phyloP scores from a whole-genome alignment of 2,888 invertebrate genomes.

The Acleris emargana region DNA sequence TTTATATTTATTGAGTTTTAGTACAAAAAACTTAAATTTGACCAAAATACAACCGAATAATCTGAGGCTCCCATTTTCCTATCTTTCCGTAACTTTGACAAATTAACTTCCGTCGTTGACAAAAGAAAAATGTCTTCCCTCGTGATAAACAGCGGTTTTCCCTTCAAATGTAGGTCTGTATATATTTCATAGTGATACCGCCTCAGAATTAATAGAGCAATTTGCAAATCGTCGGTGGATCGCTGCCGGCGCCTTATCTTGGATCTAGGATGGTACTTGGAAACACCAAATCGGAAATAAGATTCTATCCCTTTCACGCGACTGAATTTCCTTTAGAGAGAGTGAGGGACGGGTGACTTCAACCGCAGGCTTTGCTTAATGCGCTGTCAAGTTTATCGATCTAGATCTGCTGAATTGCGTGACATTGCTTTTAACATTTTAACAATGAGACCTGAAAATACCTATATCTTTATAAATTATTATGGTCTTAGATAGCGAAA shows the following conservation, averaged over 20 bases:
- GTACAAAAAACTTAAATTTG: not conserved
- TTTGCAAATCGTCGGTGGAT: conserved; percentile 55
- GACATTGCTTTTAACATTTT: conserved; percentile 2
- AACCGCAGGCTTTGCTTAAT: conserved; percentile 11
- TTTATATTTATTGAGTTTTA: too few relatives aligned
- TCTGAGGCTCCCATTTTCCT: not conserved
- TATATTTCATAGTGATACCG: conserved; percentile 58
- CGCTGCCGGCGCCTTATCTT: conserved; percentile 39
- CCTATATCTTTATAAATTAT: not conserved
- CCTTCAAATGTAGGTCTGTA: conserved; percentile 36
- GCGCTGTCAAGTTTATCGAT: conserved; percentile 26
- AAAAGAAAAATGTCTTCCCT: conserved; percentile 22
- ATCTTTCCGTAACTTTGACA: conserved; percentile 9
- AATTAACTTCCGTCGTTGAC: conserved; percentile 22
- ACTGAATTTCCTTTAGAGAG: not conserved
- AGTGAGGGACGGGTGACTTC: not conserved
- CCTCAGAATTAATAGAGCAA: conserved; percentile 61
- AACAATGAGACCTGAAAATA: not conserved
- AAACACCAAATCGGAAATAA: not conserved
- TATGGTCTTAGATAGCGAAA: too few relatives aligned
- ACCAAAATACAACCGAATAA: not conserved
- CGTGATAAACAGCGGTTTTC: conserved; percentile 23
- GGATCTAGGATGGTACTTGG: conserved; percentile 5
- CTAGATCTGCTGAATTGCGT: conserved; percentile 8
- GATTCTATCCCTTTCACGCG: not conserved